Conservation (phyloP, 1,140 invertebrate genomes). For the Brachionus plicatilis region DNA sequence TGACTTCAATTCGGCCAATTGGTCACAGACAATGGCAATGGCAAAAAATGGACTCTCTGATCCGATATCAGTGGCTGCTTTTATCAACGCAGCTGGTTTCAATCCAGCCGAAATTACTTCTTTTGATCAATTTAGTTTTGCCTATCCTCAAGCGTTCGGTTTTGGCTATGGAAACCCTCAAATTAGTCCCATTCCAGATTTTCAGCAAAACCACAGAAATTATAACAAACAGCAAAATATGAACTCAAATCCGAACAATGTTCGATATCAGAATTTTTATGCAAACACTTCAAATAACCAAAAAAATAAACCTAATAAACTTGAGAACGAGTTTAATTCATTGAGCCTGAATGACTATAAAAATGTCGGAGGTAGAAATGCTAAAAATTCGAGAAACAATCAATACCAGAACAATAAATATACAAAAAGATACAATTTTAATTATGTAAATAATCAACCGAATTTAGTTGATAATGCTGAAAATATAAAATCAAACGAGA, state of each 20-base stretch:
- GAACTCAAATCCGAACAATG: not conserved
- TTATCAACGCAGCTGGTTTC: not conserved
- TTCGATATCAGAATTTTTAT: not conserved
- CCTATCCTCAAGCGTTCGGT: not conserved
- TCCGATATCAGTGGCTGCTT: constrained; percentile 19
- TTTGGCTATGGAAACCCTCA: not conserved
- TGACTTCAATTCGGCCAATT: constrained; percentile 26
- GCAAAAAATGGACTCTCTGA: constrained; percentile 10
- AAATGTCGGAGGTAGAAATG: not conserved
- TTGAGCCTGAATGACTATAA: not conserved
- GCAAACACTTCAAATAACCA: not conserved
- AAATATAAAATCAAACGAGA: not conserved
- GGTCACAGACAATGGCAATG: constrained; percentile 25
- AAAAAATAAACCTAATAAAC: not conserved
- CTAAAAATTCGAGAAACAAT: not conserved
- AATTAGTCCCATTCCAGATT: not conserved
- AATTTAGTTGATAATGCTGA: not conserved
- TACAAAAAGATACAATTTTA: not conserved
- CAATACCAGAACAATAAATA: not conserved
- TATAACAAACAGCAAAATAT: not conserved
- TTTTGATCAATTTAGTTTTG: constrained; percentile 37
- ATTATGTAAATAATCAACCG: not conserved
- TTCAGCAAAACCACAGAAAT: constrained; percentile 22
- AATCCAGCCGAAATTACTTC: not conserved
- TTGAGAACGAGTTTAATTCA: constrained; percentile 7